phyloP scores from a whole-genome alignment of 2,113 vertebrate species.

The Uria lomvia region DNA sequence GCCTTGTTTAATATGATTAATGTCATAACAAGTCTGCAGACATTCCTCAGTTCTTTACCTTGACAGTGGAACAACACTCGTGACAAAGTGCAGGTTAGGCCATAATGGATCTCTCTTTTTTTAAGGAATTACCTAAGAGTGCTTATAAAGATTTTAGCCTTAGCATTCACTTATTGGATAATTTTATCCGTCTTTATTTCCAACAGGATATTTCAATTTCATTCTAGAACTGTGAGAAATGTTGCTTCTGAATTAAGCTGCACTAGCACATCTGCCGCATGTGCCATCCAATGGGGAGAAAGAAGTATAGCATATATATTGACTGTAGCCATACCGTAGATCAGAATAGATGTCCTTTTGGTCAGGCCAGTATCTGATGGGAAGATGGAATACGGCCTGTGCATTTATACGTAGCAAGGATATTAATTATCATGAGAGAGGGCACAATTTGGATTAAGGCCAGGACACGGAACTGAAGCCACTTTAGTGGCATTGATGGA shows the following conservation, averaged over 20 bases:
- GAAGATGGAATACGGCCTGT: neutral
- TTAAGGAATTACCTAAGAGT: slow-evolving; percentile 45
- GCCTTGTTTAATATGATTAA: slow-evolving; percentile 63
- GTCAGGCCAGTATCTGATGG: neutral
- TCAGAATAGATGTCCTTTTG: neutral
- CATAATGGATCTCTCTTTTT: slow-evolving; percentile 51
- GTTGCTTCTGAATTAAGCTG: neutral
- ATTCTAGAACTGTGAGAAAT: neutral
- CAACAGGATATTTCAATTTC: neutral
- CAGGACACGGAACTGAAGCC: neutral
- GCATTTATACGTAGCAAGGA: neutral
- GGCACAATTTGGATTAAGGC: neutral
- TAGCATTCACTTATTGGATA: neutral
- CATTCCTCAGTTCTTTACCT: slow-evolving; percentile 61
- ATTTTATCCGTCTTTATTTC: slow-evolving; percentile 19
- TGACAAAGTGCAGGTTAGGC: slow-evolving; percentile 71
- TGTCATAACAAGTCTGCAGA: slow-evolving; percentile 55
- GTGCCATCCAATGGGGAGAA: neutral
- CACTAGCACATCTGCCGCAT: neutral
- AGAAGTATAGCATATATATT: neutral
- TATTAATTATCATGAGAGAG: neutral
- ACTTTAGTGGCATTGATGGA: neutral
- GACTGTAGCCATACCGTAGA: neutral
- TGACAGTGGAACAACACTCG: slow-evolving; percentile 69
- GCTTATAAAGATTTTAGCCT: neutral